Evolutionary conservation across 2,888 invertebrate genomes (phyloP).

Genomic region (Mythimna vitellina): DNA sequence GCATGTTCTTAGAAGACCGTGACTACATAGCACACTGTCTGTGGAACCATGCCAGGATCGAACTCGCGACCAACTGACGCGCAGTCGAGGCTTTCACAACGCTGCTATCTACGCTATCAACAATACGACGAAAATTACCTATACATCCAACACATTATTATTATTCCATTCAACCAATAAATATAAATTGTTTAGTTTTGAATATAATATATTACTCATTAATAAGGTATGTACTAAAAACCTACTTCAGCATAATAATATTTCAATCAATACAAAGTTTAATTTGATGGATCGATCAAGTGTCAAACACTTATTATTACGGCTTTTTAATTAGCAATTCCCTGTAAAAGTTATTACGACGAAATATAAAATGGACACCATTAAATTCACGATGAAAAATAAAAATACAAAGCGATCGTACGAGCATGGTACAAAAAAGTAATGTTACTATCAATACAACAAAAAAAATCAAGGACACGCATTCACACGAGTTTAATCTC

Average conservation of each 20-base stretch:
- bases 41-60: conserved; percentile 85
- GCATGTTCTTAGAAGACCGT: conserved; percentile 87
- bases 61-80: conserved; percentile 67
- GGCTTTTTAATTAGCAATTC: conserved; percentile 53
- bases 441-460: conserved; percentile 64
- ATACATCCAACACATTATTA: conserved; percentile 23
- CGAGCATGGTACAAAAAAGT: conserved; percentile 55
- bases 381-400: conserved; percentile 57
- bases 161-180: conserved; percentile 19
- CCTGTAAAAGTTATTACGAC: conserved; percentile 47
- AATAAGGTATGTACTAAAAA: conserved; percentile 32
- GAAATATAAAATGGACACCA: conserved; percentile 51
- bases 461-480: conserved; percentile 61
- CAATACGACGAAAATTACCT: conserved; percentile 36
- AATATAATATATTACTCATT: conserved; percentile 39
- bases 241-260: conserved; percentile 28
- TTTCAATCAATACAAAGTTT: conserved; percentile 38
- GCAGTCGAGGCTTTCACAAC: conserved; percentile 21
- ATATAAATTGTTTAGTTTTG: conserved; percentile 17
- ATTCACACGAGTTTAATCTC: conserved; percentile 60
- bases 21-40: conserved; percentile 79
- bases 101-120: conserved; percentile 37
- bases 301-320: conserved; percentile 48
- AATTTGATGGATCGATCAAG: conserved; percentile 32
- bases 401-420: conserved; percentile 50